Base-by-base conservation (phyloP, 2,888 invertebrate species). In the Cryptocephalus moraei region DNA sequence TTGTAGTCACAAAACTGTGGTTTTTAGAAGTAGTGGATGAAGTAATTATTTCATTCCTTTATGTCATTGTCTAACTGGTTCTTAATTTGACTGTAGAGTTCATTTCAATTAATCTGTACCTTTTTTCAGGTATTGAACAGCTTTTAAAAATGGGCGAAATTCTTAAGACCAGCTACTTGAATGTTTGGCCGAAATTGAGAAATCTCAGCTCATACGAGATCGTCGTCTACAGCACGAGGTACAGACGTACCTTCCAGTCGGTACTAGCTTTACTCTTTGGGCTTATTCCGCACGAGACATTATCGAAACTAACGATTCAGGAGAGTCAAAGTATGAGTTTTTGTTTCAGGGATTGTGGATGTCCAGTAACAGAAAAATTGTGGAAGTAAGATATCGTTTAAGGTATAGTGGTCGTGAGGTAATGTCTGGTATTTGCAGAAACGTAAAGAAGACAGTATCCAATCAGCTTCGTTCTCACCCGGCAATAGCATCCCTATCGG, bases 201-300 rank as follows among this genome's bases (percentile, higher is more conserved):
- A 71, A 72, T 57, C 57, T 73, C 52, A 69, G 70, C 4, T 62
- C 71, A 62, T 77, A 80, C 4, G 84, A 84, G 52, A 73, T 86
- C 33, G 64, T 84, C 10, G 77, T 86, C 6, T 85, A 83, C 65
- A 88, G 90, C 56, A 93, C 94, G 0, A 78, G 86, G 39, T 92
- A 91, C 66, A 72, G 91, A 1, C 78, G 96, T 59, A 95, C 95
- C 12, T 91, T 89, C 62, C 94, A 94, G 71, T 93, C 93, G 58
- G 85, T 89, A 0, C 74, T 91, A 56, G 90, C 90, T 0, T 76
- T 91, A 56, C 67, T 89, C 3, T 87, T 81, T 63, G 79, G 83
- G 0, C 76, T 91, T 52, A 71, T 90, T 34, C 81, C 83, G 3
- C 69, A 75, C 1, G 84, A 86, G 47, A 75, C 82, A 43, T 73